These are phyloP conservation scores for Ictalurus punctatus DNA, from an alignment of 2,113 vertebrate species.

Conservation along the genomic window DNA sequence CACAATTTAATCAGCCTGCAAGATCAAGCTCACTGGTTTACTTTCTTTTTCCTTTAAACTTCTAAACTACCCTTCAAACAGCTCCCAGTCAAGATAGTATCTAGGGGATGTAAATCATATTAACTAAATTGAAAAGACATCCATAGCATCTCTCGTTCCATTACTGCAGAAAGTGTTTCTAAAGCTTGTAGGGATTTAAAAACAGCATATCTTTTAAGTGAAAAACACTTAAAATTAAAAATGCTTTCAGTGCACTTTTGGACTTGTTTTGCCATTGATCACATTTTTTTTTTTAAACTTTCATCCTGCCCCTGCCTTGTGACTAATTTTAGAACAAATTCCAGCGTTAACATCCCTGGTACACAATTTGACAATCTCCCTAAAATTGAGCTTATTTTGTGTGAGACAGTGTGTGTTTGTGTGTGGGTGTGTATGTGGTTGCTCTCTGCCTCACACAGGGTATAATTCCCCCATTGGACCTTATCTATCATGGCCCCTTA, in stretches of 20 bases:
- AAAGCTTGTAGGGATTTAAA: not conserved
- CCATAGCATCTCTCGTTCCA: not conserved
- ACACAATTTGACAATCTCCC: not conserved
- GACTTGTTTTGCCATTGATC: not conserved
- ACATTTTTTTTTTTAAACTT: no score
- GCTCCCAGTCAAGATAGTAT: not conserved
- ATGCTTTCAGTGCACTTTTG: not conserved
- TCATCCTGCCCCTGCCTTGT: not conserved
- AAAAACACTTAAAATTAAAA: not conserved
- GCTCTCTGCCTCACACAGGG: not conserved
- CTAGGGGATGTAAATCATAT: not conserved
- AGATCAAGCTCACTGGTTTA: not conserved
- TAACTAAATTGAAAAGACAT: slow-evolving; percentile 1
- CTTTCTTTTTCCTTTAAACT: not conserved
- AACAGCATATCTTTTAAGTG: not conserved
- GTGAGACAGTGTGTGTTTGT: not conserved
- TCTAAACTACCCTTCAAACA: not conserved
- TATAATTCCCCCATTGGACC: not conserved
- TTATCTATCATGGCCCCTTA: no score
- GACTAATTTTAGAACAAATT: not conserved
- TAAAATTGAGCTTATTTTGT: not conserved
- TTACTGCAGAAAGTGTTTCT: not conserved
- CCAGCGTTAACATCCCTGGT: no score
- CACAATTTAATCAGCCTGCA: slow-evolving; percentile 3
- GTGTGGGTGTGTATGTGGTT: not conserved